Evolutionary conservation across 2,797 vertebrate genomes (phyloP).

Genomic region (Girardinus metallicus): DNA sequence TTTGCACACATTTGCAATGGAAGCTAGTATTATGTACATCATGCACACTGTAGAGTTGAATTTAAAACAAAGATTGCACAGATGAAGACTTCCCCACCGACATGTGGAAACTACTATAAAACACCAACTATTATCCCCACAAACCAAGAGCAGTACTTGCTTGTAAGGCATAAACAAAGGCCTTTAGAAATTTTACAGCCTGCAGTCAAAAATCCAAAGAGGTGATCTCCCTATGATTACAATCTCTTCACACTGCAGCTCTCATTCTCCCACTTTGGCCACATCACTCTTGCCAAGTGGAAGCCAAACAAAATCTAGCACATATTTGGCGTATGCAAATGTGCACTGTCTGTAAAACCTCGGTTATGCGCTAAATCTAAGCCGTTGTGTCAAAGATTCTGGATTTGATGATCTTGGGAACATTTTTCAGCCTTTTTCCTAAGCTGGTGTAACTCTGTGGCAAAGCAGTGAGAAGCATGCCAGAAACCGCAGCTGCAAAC

Average conservation of each 20-base stretch:
- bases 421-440: conserved; percentile 22
- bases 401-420: conserved; percentile 15
- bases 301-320: conserved; percentile 57
- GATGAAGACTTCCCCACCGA: background rate
- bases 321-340: conserved; percentile 60
- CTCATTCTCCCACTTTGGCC: conserved; percentile 17
- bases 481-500: conserved; percentile 38
- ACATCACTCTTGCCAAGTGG: conserved; percentile 31
- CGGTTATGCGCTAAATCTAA: conserved; percentile 63
- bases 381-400: conserved; percentile 33
- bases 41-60: background rate
- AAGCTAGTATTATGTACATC: background rate
- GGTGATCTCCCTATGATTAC: conserved; percentile 41
- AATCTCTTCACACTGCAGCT: conserved; percentile 21
- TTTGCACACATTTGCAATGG: too few species aligned
- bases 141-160: background rate
- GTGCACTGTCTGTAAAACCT: conserved; percentile 69
- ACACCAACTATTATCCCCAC: background rate
- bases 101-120: background rate
- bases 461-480: conserved; percentile 17
- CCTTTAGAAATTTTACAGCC: conserved; percentile 45
- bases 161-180: background rate
- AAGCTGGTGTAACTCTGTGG: conserved; percentile 23
- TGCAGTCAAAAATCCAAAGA: conserved; percentile 35
- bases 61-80: background rate